Evolutionary conservation across 2,888 invertebrate species (phyloP).

Genomic region (Trissonchulus latispiculum): DNA sequence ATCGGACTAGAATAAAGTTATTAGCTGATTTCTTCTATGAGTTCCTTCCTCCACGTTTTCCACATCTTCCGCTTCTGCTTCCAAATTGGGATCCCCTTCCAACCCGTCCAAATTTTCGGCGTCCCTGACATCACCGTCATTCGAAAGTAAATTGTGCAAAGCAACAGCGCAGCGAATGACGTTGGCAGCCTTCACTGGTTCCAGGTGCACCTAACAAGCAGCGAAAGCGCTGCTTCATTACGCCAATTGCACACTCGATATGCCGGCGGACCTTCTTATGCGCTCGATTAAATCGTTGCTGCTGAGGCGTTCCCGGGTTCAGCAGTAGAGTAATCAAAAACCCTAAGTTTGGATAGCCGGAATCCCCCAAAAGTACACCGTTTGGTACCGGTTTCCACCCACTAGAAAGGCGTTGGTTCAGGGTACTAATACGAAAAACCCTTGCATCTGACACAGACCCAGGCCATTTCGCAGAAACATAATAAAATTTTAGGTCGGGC

Average conservation of each 20-base stretch:
- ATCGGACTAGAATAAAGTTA: no score
- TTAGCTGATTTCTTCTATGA: no score
- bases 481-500: conserved; percentile 15
- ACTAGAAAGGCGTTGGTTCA: neutral
- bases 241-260: conserved; percentile 10
- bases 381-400: conserved; percentile 10
- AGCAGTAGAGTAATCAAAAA: neutral
- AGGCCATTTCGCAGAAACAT: conserved; percentile 5
- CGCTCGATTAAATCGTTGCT: neutral
- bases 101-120: no score
- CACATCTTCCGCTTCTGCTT: no score
- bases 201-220: conserved; percentile 3
- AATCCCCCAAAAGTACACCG: conserved; percentile 6
- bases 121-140: neutral
- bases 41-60: no score
- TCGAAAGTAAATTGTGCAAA: neutral
- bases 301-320: neutral
- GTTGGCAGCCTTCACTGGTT: neutral
- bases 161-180: neutral
- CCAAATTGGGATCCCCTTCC: no score
- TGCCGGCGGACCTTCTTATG: neutral
- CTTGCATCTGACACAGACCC: conserved; percentile 13
- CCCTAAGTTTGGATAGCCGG: neutral
- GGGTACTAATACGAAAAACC: conserved; percentile 8
- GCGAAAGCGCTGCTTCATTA: neutral